Conservation (phyloP, 2,797 vertebrate species). For the Buphagus erythrorhynchus region DNA sequence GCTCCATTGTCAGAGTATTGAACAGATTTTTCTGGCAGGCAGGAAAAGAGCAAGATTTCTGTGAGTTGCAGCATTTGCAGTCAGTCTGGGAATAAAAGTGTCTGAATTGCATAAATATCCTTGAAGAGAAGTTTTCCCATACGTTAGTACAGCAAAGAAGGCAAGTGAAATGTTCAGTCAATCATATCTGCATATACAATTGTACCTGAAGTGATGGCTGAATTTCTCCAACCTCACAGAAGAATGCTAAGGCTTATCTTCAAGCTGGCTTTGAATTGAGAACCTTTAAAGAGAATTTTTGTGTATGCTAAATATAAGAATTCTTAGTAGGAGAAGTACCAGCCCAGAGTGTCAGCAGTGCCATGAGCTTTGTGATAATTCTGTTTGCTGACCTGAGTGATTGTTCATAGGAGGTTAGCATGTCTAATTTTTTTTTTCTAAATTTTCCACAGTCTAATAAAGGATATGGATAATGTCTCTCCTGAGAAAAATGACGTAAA, state of each 20-base stretch:
- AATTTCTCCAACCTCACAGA: not conserved
- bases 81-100: not conserved
- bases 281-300: not conserved
- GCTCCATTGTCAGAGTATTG: not conserved
- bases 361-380: not conserved
- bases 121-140: not conserved
- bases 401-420: not conserved
- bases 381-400: not conserved
- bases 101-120: not conserved
- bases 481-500: constrained; percentile 76
- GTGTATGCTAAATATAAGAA: not conserved
- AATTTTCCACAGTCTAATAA: constrained; percentile 78
- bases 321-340: not conserved
- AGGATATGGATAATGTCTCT: constrained; percentile 82
- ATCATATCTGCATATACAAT: rapidly evolving
- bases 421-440: not conserved
- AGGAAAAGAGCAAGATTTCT: not conserved
- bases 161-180: not conserved
- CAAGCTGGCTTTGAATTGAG: not conserved
- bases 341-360: not conserved
- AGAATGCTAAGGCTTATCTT: not conserved
- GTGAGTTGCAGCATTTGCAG: not conserved
- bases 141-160: not conserved
- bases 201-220: not conserved
- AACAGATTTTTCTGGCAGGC: not conserved